Evolutionary conservation across 1,140 invertebrate genomes (phyloP), one percentile per base, ranked within the genome.

Genomic region (Dinoponera quadriceps): DNA sequence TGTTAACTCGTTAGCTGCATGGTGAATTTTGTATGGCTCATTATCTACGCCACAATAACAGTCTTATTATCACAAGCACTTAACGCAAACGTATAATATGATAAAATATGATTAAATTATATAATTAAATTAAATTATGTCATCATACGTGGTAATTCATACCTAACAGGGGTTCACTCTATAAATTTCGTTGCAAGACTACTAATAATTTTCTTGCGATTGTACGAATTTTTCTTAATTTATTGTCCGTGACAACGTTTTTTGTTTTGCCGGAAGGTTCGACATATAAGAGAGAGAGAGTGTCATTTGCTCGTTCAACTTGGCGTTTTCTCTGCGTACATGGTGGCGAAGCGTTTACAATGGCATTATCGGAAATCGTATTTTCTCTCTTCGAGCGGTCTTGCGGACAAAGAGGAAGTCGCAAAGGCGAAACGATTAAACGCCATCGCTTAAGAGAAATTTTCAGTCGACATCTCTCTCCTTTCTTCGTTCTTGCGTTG

Each of bases 311-410:
- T 65, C 38, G 48, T 77, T 55, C 16, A 2, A 22, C 14, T 59
- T 16, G 22, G 33, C 11, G 54, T 18, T 18, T 7, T 29, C 29
- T 78, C 18, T 55, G 29, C 51, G 22, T 68, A 33, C 63, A 69
- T 11, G 13, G 33, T 18, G 63, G 1, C 25, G 7, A 22, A 55
- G 33, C 65, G 33, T 71, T 80, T 69, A 57, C 51, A 71, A 59
- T 80, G n/a, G 7, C 29, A 69, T 80, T 80, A 71, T 71, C 33
- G 33, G 33, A 69, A 78, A 57, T 78, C 74, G 74, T 11, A 22
- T 51, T 78, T 78, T 20, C 25, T 71, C 51, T 69, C 44, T 48
- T 13, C 57, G 48, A 54, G n/a, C 38, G 60, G 20, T 48, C 25
- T 71, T 59, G 20, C 44, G 44, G 13, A 54, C 22, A 68, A 54